Percentiles rank a stretch among this genome's conserved stretches.
These are phyloP conservation scores for Trichomycterus rosablanca DNA, from an alignment of 2,113 vertebrate genomes.

Conservation along the genomic window DNA sequence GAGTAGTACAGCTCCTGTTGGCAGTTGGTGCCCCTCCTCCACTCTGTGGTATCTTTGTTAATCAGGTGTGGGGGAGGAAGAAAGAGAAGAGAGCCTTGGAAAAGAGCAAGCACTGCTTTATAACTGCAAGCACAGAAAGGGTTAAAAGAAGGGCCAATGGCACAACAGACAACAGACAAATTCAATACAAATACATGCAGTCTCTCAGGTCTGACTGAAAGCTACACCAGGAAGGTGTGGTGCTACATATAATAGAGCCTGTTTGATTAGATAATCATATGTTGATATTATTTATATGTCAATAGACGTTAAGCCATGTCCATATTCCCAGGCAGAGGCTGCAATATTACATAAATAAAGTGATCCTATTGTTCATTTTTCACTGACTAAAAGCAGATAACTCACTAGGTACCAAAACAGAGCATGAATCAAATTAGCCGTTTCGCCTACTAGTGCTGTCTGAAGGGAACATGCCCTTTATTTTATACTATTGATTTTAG, in stretches of 20 bases:
- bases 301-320: conserved; percentile 25
- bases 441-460: too few species aligned
- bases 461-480: too few species aligned
- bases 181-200: conserved; percentile 12
- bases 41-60: conserved; percentile 43
- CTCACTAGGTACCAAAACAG: too few species aligned
- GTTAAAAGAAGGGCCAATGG: conserved; percentile 32
- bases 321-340: too few species aligned
- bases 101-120: conserved; percentile 29
- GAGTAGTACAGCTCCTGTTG: conserved; percentile 26
- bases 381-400: too few species aligned
- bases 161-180: conserved; percentile 19
- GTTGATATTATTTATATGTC: conserved; percentile 27
- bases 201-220: background rate
- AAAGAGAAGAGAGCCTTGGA: conserved; percentile 26
- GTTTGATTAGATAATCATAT: conserved; percentile 34
- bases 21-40: conserved; percentile 46
- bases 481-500: too few species aligned
- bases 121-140: conserved; percentile 22
- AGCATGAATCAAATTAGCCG: too few species aligned
- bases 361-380: too few species aligned
- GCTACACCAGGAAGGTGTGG: conserved; percentile 6
- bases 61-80: conserved; percentile 51
- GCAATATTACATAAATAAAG: too few species aligned
- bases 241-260: background rate